A percentile compares a stretch with the other conserved stretches of the same genome.
These are phyloP conservation scores for Enteromius treurensis DNA, from an alignment of 2,797 vertebrate species.

Conservation along the genomic window DNA sequence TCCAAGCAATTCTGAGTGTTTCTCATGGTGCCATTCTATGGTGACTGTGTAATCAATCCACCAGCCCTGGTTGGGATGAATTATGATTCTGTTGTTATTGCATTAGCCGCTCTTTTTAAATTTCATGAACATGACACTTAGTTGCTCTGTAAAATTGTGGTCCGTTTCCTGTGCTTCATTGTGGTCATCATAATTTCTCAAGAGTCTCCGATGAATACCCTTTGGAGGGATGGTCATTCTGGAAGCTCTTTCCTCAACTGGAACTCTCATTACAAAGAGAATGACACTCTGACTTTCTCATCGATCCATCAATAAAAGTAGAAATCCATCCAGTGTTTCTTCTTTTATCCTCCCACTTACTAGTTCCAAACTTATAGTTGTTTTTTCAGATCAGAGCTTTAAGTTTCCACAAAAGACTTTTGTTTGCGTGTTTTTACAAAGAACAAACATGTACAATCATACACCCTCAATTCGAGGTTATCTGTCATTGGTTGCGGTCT, in stretches of 20 bases:
- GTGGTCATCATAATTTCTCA: neutral
- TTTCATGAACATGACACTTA: neutral
- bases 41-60: neutral
- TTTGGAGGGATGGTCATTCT: neutral
- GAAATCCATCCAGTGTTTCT: constrained; percentile 42
- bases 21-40: neutral
- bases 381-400: constrained; percentile 62
- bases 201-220: neutral
- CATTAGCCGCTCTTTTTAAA: neutral
- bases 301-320: constrained; percentile 61
- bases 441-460: neutral
- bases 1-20: neutral
- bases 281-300: constrained; percentile 64
- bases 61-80: neutral
- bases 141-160: neutral
- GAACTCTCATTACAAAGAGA: constrained; percentile 48
- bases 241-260: constrained; percentile 12
- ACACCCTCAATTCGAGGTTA: neutral
- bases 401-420: constrained; percentile 22
- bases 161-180: neutral
- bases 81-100: neutral
- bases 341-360: constrained; percentile 31
- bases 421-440: neutral
- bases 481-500: neutral
- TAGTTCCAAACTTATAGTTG: constrained; percentile 52